A percentile compares a stretch with the other conserved stretches of the same genome.
These are phyloP conservation scores for Phalangium opilio DNA, from an alignment of 2,888 invertebrate genomes.

Conservation along the genomic window DNA sequence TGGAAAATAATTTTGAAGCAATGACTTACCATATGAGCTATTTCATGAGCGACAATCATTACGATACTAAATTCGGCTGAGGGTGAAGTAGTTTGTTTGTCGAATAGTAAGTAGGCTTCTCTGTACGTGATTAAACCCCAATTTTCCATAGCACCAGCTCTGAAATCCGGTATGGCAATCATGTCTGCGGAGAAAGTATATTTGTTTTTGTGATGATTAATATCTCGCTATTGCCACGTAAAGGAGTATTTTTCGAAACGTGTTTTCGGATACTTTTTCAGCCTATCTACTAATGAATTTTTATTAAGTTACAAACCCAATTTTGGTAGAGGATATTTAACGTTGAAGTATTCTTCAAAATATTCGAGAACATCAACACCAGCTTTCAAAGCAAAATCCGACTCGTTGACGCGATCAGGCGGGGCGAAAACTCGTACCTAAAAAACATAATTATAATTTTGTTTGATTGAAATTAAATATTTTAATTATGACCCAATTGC, in stretches of 20 bases:
- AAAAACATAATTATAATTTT: slow-evolving; percentile 45
- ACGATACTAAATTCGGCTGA: slow-evolving; percentile 25
- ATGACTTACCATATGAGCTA: slow-evolving; percentile 31
- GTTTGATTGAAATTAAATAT: background rate
- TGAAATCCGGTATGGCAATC: slow-evolving; percentile 82
- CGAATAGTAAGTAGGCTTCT: slow-evolving; percentile 5
- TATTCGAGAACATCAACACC: slow-evolving; percentile 10
- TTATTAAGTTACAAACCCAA: slow-evolving; percentile 55
- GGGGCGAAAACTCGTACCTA: slow-evolving; percentile 26
- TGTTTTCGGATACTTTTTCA: no score
- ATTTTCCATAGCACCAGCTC: slow-evolving; percentile 54
- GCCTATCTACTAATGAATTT: no score
- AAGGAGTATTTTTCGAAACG: no score
- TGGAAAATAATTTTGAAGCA: background rate
- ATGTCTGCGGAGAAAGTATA: slow-evolving; percentile 42
- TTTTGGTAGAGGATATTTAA: slow-evolving; percentile 70
- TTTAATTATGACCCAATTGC: no score
- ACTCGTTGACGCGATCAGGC: slow-evolving; percentile 10
- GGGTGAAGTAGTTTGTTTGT: slow-evolving; percentile 1
- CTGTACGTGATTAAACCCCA: slow-evolving; percentile 38
- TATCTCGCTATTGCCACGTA: no score
- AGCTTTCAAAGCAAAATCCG: slow-evolving; percentile 13
- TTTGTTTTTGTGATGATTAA: no score
- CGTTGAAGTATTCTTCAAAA: slow-evolving; percentile 16
- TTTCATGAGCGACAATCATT: slow-evolving; percentile 36